Evolutionary conservation across 2,888 invertebrate genomes (phyloP), one percentile per base, ranked within the genome.

Genomic region (Epistrophella euchroma): DNA sequence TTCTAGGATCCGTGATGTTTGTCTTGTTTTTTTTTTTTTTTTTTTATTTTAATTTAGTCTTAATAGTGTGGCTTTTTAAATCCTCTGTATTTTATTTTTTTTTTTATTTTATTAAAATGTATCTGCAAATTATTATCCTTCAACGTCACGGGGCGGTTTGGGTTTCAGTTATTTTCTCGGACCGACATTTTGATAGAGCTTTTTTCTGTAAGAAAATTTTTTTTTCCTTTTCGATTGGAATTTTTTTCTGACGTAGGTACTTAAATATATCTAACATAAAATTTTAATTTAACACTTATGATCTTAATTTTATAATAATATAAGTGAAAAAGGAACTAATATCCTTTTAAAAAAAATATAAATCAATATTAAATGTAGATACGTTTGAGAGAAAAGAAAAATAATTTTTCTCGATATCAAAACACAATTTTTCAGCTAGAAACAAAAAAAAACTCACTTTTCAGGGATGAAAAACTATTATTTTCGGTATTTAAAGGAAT

Each of bases 181-280:
- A 82, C 82, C 86, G 86, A 86, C 86, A 86, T 86, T 78, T 86
- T 86, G 43, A 60, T 15, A 40, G 45, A 85, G 81, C 82, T 78
- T 85, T 85, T 40, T 43, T 68, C 70, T 52, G 52, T 70, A 70
- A 52, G 52, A 37, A 9, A n/a, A n/a, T n/a, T n/a, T n/a, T n/a
- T n/a, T n/a, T n/a, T n/a, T n/a, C n/a, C n/a, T n/a, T n/a, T n/a
- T n/a, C n/a, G n/a, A n/a, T n/a, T n/a, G n/a, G n/a, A n/a, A n/a
- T n/a, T 55, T 47, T 71, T 70, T 43, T 43, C 40, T 60, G 19
- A 37, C 40, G 58, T 66, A 17, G 7, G 56, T 71, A 55, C 50
- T 40, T 45, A 62, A 5, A 28, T 4, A 28, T 28, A 25, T 25
- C 4, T 25, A 25, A 3, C 4, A 0, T 32, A 32, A 64, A 47